Evolutionary conservation across 2,113 vertebrate species (phyloP).

Genomic region (Canis aureus): DNA sequence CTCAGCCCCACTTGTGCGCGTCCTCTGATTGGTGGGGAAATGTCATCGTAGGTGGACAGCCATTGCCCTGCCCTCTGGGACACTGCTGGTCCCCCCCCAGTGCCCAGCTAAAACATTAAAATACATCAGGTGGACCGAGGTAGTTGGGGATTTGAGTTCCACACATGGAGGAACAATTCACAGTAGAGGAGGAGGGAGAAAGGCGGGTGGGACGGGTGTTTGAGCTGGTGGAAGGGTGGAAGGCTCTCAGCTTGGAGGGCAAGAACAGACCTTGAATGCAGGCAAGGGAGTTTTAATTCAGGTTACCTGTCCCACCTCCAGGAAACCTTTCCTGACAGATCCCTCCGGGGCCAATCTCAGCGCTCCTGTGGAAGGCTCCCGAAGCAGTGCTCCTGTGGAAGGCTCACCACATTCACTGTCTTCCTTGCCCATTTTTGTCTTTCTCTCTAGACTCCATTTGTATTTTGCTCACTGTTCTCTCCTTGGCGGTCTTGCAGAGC

Average conservation of each 20-base stretch:
- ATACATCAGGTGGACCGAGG: accelerated
- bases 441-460: neutral
- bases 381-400: accelerated
- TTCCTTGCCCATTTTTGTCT: neutral
- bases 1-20: accelerated
- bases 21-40: neutral
- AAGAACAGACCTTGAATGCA: neutral
- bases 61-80: accelerated
- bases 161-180: neutral
- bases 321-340: neutral
- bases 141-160: neutral
- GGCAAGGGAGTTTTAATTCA: neutral
- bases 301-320: neutral
- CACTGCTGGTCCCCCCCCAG: neutral
- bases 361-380: accelerated
- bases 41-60: neutral
- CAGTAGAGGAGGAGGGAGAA: neutral
- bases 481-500: neutral
- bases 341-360: neutral
- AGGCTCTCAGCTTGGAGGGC: neutral
- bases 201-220: neutral
- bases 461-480: neutral
- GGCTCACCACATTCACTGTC: accelerated
- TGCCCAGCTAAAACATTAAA: neutral
- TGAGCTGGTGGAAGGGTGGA: neutral